phyloP scores from a whole-genome alignment of 2,113 vertebrate species.

The Caretta caretta region DNA sequence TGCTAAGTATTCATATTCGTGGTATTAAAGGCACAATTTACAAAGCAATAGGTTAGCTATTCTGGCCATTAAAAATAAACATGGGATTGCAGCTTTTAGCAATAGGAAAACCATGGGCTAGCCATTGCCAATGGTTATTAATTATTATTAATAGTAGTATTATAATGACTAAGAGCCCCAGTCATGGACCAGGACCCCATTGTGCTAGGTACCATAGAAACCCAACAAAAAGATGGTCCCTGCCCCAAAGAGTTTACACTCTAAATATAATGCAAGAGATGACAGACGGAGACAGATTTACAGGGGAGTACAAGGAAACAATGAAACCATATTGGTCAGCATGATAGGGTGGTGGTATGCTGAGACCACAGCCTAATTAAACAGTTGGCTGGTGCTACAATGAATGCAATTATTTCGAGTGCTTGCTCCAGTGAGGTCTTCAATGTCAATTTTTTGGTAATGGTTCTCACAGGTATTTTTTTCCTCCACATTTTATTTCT shows the following conservation, averaged over 20 bases:
- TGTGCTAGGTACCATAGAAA: background rate
- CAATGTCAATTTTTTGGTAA: background rate
- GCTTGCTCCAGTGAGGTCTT: background rate
- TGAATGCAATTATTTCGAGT: background rate
- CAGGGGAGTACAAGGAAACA: background rate
- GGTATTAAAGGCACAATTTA: background rate
- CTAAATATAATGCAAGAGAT: background rate
- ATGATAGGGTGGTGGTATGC: background rate
- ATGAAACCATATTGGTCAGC: background rate
- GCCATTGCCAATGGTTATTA: background rate
- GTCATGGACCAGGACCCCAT: background rate
- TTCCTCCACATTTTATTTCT: background rate
- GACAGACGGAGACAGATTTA: background rate
- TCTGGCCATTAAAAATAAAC: background rate
- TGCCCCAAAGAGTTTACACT: background rate
- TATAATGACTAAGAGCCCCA: background rate
- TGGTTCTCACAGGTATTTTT: background rate
- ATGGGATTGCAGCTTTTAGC: background rate
- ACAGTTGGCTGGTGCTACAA: background rate
- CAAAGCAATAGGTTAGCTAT: background rate
- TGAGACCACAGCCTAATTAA: background rate
- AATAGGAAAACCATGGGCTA: background rate
- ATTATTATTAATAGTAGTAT: background rate
- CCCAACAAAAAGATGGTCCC: background rate
- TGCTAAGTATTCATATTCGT: background rate